phyloP scores from a whole-genome alignment of 2,113 vertebrate species.

The Microcebus griseorufus region DNA sequence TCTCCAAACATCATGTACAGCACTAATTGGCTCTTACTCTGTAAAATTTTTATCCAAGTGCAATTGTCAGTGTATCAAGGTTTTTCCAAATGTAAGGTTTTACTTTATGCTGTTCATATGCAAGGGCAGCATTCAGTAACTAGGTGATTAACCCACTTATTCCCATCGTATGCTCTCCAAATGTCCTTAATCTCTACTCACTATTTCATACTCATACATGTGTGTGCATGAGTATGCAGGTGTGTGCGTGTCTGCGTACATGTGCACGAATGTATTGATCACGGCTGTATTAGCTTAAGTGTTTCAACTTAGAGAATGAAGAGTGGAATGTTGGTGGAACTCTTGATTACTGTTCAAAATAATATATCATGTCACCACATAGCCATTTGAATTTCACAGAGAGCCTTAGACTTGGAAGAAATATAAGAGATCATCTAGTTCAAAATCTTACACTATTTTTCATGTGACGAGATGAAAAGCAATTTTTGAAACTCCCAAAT shows the following conservation, averaged over 20 bases:
- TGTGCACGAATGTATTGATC: background rate
- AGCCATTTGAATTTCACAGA: background rate
- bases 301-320: background rate
- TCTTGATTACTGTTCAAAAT: background rate
- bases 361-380: background rate
- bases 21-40: background rate
- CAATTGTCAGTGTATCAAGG: background rate
- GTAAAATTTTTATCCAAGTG: background rate
- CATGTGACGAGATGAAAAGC: background rate
- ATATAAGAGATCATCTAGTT: background rate
- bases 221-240: fast-evolving
- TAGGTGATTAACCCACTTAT: background rate
- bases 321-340: background rate
- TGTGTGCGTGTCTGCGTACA: background rate
- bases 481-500: background rate
- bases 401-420: background rate
- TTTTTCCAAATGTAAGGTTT: background rate
- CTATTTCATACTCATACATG: background rate
- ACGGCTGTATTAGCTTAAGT: background rate
- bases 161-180: background rate
- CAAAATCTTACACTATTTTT: background rate
- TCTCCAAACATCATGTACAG: background rate
- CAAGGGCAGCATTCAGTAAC: background rate
- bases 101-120: background rate
- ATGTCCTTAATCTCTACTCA: background rate